Percentiles rank a stretch among this genome's conserved stretches.
These are phyloP conservation scores for Tursiops truncatus DNA, from an alignment of 2,113 vertebrate species.

Conservation along the genomic window DNA sequence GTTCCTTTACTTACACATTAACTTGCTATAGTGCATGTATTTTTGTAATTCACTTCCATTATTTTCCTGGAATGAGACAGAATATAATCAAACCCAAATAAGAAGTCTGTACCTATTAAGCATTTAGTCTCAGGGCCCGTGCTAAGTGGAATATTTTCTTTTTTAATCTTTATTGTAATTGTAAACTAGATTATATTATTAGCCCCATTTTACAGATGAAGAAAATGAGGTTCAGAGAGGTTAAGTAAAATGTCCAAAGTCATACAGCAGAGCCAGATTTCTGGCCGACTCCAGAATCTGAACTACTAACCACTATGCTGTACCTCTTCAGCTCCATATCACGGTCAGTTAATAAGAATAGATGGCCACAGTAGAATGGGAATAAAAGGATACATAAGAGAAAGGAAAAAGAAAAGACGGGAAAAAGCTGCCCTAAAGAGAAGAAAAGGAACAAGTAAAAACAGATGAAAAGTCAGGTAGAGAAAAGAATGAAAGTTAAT, in stretches of 20 bases:
- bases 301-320: neutral
- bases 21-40: neutral
- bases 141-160: neutral
- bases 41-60: constrained; percentile 22
- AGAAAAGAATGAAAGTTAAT: neutral
- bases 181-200: neutral
- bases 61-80: neutral
- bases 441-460: neutral
- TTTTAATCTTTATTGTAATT: neutral
- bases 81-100: constrained; percentile 26
- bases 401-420: neutral
- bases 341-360: neutral
- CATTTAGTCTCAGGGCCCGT: constrained; percentile 4
- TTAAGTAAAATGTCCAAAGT: neutral
- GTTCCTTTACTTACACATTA: neutral
- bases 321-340: neutral
- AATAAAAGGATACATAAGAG: neutral
- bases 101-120: neutral
- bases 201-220: neutral
- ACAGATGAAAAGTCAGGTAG: neutral
- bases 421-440: neutral
- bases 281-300: neutral
- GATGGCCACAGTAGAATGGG: neutral
- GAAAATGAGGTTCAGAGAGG: neutral
- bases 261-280: neutral